phyloP scores from a whole-genome alignment of 1,140 invertebrate genomes.

The Drosophila takahashii region DNA sequence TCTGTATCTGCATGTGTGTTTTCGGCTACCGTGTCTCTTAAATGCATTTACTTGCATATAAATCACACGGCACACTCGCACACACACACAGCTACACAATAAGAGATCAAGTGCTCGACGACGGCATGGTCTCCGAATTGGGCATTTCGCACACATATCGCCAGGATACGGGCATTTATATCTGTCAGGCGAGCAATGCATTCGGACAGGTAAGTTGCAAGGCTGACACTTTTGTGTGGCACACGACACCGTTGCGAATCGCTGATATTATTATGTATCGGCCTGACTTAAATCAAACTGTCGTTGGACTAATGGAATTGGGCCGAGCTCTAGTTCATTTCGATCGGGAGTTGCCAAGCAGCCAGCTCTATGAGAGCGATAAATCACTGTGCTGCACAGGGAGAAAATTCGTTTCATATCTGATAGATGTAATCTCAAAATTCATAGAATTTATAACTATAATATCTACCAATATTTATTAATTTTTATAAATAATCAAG shows the following conservation, averaged over 20 bases:
- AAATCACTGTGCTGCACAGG: slow-evolving; percentile 5
- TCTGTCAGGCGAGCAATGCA: slow-evolving; percentile 94
- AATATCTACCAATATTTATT: no score
- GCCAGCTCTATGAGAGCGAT: slow-evolving; percentile 2
- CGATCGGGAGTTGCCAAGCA: slow-evolving; percentile 18
- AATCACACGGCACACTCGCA: slow-evolving; percentile 53
- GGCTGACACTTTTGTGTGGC: slow-evolving; percentile 41
- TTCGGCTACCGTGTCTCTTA: slow-evolving; percentile 49
- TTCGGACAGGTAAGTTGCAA: slow-evolving; percentile 89
- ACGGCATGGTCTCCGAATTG: slow-evolving; percentile 93
- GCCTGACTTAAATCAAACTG: slow-evolving; percentile 43
- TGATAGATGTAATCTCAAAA: not conserved
- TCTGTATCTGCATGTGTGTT: slow-evolving; percentile 46
- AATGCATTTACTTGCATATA: slow-evolving; percentile 83
- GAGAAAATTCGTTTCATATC: not conserved
- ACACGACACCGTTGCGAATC: slow-evolving; percentile 1
- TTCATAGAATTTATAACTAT: no score
- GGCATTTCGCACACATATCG: slow-evolving; percentile 92
- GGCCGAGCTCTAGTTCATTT: slow-evolving; percentile 25
- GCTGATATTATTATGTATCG: slow-evolving; percentile 39
- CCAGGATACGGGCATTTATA: slow-evolving; percentile 94
- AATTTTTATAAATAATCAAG: no score
- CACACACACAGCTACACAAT: slow-evolving; percentile 87
- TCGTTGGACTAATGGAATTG: slow-evolving; percentile 41
- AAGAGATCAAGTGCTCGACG: slow-evolving; percentile 90